Percentiles rank a stretch among this genome's conserved stretches.
Conservation (phyloP, 2,888 invertebrate species). For the Pharmacophagus antenor region DNA sequence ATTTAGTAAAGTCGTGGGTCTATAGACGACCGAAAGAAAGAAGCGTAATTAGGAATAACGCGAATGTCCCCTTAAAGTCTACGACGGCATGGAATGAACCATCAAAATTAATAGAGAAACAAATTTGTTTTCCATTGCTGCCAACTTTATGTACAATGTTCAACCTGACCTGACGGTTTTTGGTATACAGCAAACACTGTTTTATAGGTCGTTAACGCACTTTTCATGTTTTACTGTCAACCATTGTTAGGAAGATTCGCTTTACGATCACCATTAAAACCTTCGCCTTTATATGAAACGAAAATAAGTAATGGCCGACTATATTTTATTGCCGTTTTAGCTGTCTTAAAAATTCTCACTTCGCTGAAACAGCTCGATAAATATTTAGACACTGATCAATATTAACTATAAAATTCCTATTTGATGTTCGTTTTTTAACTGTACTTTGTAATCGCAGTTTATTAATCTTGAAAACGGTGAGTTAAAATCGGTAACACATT, state of each 20-base stretch:
- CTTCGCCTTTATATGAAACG: constrained; percentile 51
- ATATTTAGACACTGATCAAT: constrained; percentile 3
- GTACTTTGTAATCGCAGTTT: background rate
- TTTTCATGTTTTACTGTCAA: constrained; percentile 74
- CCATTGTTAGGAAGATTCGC: constrained; percentile 67
- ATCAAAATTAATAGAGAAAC: constrained; percentile 16
- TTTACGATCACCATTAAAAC: constrained; percentile 66
- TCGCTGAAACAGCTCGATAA: constrained; percentile 13
- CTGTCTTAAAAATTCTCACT: constrained; percentile 26
- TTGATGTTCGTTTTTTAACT: background rate
- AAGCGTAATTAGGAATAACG: no score
- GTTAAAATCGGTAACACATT: no score
- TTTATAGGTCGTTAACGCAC: constrained; percentile 75
- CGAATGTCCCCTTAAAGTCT: no score
- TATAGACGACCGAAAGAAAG: no score
- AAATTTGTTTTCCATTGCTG: constrained; percentile 17
- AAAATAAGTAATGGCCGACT: constrained; percentile 52
- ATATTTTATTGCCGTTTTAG: constrained; percentile 43
- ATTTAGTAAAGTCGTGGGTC: no score
- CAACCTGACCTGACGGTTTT: constrained; percentile 34
- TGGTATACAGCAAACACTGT: constrained; percentile 64
- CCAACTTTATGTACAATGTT: constrained; percentile 21
- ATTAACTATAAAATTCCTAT: background rate
- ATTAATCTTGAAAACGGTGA: no score
- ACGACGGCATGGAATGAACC: background rate